Conservation (phyloP, 2,113 vertebrate species). For the Dasyurus viverrinus region DNA sequence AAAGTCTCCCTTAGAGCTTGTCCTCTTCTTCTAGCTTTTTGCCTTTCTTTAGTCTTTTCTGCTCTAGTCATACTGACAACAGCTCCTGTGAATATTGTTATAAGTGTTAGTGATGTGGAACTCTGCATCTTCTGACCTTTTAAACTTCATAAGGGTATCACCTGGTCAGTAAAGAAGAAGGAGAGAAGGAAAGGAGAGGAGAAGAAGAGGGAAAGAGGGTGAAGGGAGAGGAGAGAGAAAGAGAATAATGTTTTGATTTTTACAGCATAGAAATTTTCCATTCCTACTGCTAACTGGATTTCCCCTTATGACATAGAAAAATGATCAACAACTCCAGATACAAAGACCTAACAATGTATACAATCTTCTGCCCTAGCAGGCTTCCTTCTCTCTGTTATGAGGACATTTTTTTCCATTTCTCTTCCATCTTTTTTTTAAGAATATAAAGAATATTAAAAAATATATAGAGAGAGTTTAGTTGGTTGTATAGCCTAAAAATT, state of each 20-base stretch:
- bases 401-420: neutral
- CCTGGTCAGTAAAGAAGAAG: neutral
- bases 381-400: neutral
- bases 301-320: neutral
- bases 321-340: neutral
- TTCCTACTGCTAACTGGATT: neutral
- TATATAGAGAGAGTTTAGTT: neutral
- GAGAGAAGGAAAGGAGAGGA: too few relatives aligned
- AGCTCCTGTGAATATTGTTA: neutral
- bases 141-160: neutral
- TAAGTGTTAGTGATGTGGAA: neutral
- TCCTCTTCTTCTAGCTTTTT: neutral
- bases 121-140: neutral
- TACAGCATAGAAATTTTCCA: neutral
- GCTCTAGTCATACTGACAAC: neutral
- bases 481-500: neutral
- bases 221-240: neutral
- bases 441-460: neutral
- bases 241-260: neutral
- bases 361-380: neutral
- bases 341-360: neutral
- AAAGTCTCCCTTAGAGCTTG: neutral
- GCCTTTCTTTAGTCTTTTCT: neutral
- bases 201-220: neutral
- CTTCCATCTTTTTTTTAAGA: neutral